phyloP scores from a whole-genome alignment of 2,797 vertebrate species.

The Epinephelus coioides region DNA sequence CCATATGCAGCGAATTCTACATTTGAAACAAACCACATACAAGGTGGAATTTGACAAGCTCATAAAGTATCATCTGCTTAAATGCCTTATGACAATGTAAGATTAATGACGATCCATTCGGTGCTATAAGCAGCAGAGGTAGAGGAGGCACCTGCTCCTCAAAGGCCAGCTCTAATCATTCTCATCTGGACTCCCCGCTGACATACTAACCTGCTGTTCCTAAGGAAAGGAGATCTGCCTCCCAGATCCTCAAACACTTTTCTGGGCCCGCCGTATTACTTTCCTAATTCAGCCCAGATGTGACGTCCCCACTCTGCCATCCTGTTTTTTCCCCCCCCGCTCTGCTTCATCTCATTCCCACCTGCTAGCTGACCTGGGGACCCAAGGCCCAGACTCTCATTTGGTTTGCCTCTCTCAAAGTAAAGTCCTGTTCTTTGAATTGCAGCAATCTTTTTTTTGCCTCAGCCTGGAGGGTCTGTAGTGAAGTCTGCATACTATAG shows the following conservation, averaged over 20 bases:
- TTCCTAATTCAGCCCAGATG: constrained; percentile 93
- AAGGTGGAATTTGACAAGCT: constrained; percentile 72
- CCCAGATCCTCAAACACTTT: constrained; percentile 88
- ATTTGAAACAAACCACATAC: constrained; percentile 78
- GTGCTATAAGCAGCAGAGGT: constrained; percentile 72
- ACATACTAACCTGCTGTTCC: constrained; percentile 89
- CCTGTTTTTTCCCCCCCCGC: constrained; percentile 66
- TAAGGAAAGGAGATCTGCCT: constrained; percentile 86
- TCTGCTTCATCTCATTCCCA: constrained; percentile 86
- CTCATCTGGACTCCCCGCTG: constrained; percentile 90
- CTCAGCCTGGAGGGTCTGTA: constrained; percentile 77
- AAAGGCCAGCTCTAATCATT: constrained; percentile 89
- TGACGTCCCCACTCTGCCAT: constrained; percentile 81
- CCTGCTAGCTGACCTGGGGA: constrained; percentile 87
- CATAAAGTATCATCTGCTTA: constrained; percentile 77
- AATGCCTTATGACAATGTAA: constrained; percentile 80
- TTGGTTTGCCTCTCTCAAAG: constrained; percentile 84
- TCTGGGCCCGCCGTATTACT: constrained; percentile 89
- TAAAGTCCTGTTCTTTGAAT: constrained; percentile 84
- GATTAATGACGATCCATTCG: constrained; percentile 81
- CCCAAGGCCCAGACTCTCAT: constrained; percentile 78
- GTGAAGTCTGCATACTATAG: constrained; percentile 62
- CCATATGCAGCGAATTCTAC: constrained; percentile 50
- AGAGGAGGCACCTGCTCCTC: constrained; percentile 87
- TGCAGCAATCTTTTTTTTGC: constrained; percentile 54